A percentile compares a stretch with the other conserved stretches of the same genome.
phyloP scores from a whole-genome alignment of 92 coral and sea anemone genomes.

The Diadumene lineata region DNA sequence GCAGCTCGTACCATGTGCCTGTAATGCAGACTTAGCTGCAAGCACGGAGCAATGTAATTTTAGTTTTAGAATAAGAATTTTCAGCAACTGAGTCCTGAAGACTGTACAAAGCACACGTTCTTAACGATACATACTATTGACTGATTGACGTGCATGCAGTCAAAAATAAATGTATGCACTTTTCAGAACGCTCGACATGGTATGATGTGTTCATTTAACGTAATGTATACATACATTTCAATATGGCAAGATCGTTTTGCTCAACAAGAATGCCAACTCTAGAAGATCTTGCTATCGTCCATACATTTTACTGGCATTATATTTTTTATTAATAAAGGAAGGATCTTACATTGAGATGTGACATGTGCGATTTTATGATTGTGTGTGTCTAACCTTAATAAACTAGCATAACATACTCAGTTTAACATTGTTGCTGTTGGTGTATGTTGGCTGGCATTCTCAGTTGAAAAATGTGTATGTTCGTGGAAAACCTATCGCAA shows the following conservation, averaged over 20 bases:
- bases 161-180: conserved; percentile 93
- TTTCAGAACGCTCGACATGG: conserved; percentile 69
- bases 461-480: too few relatives aligned
- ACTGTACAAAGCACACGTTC: conserved; percentile 98
- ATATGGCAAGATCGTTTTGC: conserved; percentile 31
- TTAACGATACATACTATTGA: conserved; percentile 83
- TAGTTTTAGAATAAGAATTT: conserved; percentile 93
- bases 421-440: too few relatives aligned
- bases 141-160: conserved; percentile 78
- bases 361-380: background rate
- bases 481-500: too few relatives aligned
- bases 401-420: too few relatives aligned
- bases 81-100: conserved; percentile 82
- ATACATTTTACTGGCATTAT: conserved; percentile 40
- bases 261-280: conserved; percentile 20
- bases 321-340: conserved; percentile 38
- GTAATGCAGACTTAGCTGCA: conserved; percentile 44
- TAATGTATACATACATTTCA: conserved; percentile 30
- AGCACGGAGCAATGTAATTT: conserved; percentile 73
- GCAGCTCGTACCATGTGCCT: conserved; percentile 60
- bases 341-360: conserved; percentile 23
- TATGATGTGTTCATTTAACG: conserved; percentile 24
- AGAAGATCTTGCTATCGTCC: conserved; percentile 30
- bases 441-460: too few relatives aligned
- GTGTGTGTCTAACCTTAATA: too few relatives aligned